Evolutionary conservation across 2,797 vertebrate genomes (phyloP), one percentile per base, ranked within the genome.

Genomic region (Chelon auratus): DNA sequence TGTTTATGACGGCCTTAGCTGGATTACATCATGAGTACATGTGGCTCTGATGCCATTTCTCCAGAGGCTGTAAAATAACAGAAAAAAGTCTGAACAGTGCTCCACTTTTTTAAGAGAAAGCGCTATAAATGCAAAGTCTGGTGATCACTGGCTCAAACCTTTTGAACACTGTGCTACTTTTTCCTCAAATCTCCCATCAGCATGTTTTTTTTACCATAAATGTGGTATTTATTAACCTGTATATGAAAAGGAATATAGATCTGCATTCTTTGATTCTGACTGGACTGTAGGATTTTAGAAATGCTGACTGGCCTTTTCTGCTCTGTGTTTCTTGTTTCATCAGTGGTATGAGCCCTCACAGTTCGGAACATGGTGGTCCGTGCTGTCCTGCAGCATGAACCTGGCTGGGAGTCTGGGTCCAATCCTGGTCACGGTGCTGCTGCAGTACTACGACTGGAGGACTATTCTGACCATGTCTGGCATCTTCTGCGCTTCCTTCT

Each of bases 341-440:
- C 91, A 99, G 98, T 99, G 98, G 98, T 99, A 96, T 56, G 97
- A 98, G 85, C 98, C 97, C 0, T 97, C 97, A 57, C 97, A 99
- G 91, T 99, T 99, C 81, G 98, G 98, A 74, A 99, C 98, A 0
- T 99, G 96, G 97, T 99, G 98, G 98, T 94, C 98, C 1, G 67
- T 99, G 78, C 91, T 99, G 68, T 98, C 97, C 73, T 97, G 97
- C 78, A 99, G 97, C 68, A 99, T 98, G 97, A 99, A 99, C 93
- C 90, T 99, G 89, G 97, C 98, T 0, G 98, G 98, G 14, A 96
- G 97, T 82, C 87, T 99, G 62, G 98, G 98, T 57, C 98, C 98
- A 1, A 89, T 99, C 75, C 75, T 99, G 2, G 95, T 95, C 10
- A 96, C 97, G 0, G 72, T 99, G 20, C 88, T 97, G 24, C 94